phyloP scores from a whole-genome alignment of 2,113 vertebrate genomes.

The Apteryx mantelli region DNA sequence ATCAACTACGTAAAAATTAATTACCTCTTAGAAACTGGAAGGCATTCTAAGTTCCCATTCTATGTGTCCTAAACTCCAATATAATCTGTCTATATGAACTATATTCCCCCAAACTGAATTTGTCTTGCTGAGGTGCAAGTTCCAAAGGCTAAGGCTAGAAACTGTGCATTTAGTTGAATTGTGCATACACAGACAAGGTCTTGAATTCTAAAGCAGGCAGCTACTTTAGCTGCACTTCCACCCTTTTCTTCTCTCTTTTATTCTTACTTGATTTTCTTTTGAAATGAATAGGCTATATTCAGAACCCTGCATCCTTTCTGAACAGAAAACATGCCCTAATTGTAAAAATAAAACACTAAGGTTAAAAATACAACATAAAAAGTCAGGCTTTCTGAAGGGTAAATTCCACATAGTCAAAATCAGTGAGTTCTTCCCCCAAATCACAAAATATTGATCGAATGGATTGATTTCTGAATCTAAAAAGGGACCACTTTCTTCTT shows the following conservation, averaged over 20 bases:
- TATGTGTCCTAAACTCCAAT: not conserved
- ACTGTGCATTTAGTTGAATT: not conserved
- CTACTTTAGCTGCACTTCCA: not conserved
- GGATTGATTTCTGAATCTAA: not conserved
- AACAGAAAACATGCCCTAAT: not conserved
- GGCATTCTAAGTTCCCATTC: not conserved
- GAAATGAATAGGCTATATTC: not conserved
- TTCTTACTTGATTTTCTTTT: not conserved
- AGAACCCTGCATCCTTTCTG: not conserved
- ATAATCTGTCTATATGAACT: not conserved
- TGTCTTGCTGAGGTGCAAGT: not conserved
- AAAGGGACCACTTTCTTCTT: not conserved
- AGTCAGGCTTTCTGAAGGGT: not conserved
- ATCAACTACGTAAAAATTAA: not conserved
- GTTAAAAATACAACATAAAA: not conserved
- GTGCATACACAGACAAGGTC: not conserved
- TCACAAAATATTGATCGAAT: not conserved
- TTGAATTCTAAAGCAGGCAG: not conserved
- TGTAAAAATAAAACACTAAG: not conserved
- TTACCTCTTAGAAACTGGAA: not conserved
- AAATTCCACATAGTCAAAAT: not conserved
- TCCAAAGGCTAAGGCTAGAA: not conserved
- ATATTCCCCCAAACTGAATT: not conserved
- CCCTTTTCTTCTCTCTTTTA: not conserved
- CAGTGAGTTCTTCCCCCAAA: not conserved